These are phyloP conservation scores for Drosophila triauraria DNA, from an alignment of 1,140 invertebrate species.

Conservation along the genomic window DNA sequence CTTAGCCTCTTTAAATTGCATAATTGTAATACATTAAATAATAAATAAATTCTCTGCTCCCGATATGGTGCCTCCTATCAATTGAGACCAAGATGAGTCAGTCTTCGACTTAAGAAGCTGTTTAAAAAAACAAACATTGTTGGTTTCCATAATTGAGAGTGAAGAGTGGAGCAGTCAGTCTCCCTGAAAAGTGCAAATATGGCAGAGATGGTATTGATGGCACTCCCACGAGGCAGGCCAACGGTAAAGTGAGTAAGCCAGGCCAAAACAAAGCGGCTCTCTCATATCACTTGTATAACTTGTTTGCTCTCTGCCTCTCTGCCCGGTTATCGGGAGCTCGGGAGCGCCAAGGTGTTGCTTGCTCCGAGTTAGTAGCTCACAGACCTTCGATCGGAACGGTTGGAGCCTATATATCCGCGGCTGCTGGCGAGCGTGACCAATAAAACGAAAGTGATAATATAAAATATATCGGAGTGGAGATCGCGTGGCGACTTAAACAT, in stretches of 20 bases:
- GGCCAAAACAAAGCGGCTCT: conserved; percentile 29
- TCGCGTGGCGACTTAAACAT: conserved; percentile 29
- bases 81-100: conserved; percentile 20
- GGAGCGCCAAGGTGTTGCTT: conserved; percentile 9
- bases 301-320: not conserved
- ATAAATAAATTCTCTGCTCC: not conserved
- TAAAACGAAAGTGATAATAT: conserved; percentile 41
- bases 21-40: no score
- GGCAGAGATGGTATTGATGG: conserved; percentile 21
- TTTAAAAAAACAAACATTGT: conserved; percentile 33
- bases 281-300: conserved; percentile 2
- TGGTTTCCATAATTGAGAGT: not conserved
- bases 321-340: not conserved
- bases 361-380: conserved; percentile 17
- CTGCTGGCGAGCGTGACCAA: not conserved
- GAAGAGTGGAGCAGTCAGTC: not conserved
- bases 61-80: not conserved
- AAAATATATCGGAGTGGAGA: conserved; percentile 23
- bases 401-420: not conserved
- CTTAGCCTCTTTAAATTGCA: not conserved
- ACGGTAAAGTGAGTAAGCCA: conserved; percentile 43
- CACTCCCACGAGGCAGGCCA: conserved; percentile 30
- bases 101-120: not conserved
- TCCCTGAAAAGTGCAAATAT: conserved; percentile 16
- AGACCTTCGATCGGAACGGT: conserved; percentile 27